A percentile compares a stretch with the other conserved stretches of the same genome.
Conservation (phyloP, 2,113 vertebrate species). For the Rhinopithecus roxellana region DNA sequence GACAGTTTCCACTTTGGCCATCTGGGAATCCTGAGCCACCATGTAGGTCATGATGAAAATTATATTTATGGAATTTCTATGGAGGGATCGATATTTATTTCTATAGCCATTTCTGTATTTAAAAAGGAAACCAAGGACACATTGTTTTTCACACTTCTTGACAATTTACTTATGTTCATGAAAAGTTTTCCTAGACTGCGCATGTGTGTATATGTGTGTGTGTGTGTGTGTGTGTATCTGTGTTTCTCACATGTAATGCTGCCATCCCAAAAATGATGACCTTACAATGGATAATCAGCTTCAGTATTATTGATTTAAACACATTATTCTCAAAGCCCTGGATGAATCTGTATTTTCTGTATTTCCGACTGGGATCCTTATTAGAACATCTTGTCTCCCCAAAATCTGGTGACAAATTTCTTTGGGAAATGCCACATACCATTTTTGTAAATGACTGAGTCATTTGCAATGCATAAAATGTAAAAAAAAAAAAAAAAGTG, state of each 20-base stretch:
- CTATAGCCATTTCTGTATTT: neutral
- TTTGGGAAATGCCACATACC: neutral
- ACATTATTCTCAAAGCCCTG: neutral
- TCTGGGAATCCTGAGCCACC: neutral
- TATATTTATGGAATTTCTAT: neutral
- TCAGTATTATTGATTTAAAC: neutral
- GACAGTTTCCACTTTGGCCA: neutral
- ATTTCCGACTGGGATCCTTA: neutral
- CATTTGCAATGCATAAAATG: neutral
- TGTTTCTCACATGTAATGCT: neutral
- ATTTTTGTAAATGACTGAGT: neutral
- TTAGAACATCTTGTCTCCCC: neutral
- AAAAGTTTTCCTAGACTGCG: neutral
- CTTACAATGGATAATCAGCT: neutral
- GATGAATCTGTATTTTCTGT: neutral
- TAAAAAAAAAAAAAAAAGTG: neutral
- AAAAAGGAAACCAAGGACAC: neutral
- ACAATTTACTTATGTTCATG: neutral
- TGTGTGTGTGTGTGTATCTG: neutral
- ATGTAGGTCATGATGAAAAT: neutral
- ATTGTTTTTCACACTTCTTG: neutral
- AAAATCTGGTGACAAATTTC: slow-evolving; percentile 20
- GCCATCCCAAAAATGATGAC: neutral
- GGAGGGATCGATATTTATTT: neutral
- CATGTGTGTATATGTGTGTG: neutral